phyloP scores from a whole-genome alignment of 1,140 invertebrate genomes.

The Eurosta solidaginis region DNA sequence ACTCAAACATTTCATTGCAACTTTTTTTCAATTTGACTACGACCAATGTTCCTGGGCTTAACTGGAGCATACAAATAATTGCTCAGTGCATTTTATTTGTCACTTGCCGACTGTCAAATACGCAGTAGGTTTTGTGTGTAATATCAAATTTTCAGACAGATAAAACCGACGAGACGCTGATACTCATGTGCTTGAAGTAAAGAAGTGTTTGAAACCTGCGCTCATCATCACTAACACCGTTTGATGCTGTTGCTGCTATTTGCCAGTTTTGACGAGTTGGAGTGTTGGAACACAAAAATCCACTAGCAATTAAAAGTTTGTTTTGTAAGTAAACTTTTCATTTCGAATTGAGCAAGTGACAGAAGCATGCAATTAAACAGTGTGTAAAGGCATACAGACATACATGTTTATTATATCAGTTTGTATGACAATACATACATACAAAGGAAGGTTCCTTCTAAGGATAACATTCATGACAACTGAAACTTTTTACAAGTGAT shows the following conservation, averaged over 20 bases:
- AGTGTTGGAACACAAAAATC: conserved; percentile 13
- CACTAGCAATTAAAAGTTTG: conserved; percentile 18
- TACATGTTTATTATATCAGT: too few species aligned
- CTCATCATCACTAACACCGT: background rate
- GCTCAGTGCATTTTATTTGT: conserved; percentile 16
- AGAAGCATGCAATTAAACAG: conserved; percentile 12
- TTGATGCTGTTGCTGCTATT: background rate
- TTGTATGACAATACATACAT: background rate
- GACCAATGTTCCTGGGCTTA: background rate
- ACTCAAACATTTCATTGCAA: background rate
- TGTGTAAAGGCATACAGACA: background rate
- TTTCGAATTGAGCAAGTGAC: conserved; percentile 7
- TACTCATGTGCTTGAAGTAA: too few species aligned
- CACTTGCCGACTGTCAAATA: background rate
- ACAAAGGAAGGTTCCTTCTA: background rate
- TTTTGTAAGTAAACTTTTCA: conserved; percentile 20
- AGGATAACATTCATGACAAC: background rate
- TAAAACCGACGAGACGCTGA: background rate
- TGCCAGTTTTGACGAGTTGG: background rate
- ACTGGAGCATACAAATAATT: conserved; percentile 26
- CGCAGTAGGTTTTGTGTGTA: background rate
- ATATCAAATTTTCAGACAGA: background rate
- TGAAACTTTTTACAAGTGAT: background rate
- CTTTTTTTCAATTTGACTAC: too few species aligned
- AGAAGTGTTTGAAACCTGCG: too few species aligned